Evolutionary conservation across 1,140 invertebrate genomes (phyloP).

Genomic region (Drosophila equinoxialis): DNA sequence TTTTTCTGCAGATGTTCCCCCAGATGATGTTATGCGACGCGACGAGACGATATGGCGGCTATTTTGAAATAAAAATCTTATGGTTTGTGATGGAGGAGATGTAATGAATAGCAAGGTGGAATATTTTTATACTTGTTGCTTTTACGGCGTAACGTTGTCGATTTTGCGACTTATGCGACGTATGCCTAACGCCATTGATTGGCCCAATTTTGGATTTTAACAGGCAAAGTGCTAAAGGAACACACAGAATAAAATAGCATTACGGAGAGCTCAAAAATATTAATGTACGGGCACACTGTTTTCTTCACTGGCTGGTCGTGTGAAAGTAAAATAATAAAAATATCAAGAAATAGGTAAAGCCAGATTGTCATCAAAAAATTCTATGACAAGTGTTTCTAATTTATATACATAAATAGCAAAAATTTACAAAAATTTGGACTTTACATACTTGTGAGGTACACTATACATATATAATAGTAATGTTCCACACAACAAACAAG

Average conservation of each 20-base stretch:
- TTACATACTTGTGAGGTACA: too few species aligned
- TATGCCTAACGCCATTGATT: constrained; percentile 76
- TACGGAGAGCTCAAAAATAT: too few species aligned
- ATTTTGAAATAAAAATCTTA: not conserved
- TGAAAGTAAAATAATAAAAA: too few species aligned
- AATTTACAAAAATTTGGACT: too few species aligned
- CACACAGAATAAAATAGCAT: not conserved
- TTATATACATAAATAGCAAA: too few species aligned
- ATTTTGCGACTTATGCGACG: constrained; percentile 59
- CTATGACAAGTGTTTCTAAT: too few species aligned
- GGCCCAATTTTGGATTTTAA: constrained; percentile 52
- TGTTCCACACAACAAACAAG: too few species aligned
- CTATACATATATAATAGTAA: too few species aligned
- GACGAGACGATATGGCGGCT: not conserved
- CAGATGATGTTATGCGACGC: not conserved
- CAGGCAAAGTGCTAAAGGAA: constrained; percentile 19
- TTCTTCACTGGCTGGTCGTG: too few species aligned
- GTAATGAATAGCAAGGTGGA: constrained; percentile 61
- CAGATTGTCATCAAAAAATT: too few species aligned
- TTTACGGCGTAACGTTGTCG: constrained; percentile 23
- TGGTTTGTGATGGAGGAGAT: not conserved
- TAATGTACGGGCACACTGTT: too few species aligned
- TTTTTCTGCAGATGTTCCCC: constrained; percentile 28
- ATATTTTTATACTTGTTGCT: constrained; percentile 58
- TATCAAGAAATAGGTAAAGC: too few species aligned